phyloP scores from a whole-genome alignment of 2,113 vertebrate species.

The Neotoma lepida region DNA sequence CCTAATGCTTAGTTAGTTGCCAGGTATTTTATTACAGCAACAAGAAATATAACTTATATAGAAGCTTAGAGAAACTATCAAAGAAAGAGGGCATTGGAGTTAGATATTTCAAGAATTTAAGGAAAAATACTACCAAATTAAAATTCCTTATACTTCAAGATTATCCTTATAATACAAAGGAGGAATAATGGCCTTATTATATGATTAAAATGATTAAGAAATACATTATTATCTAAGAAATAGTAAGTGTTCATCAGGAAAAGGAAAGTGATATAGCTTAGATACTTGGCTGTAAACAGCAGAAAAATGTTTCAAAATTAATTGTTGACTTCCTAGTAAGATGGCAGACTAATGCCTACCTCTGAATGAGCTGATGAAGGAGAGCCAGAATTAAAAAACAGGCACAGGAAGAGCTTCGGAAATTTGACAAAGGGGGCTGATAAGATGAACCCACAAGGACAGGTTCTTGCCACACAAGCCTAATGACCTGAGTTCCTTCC shows the following conservation, averaged over 20 bases:
- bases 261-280: background rate
- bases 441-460: background rate
- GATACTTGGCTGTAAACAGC: background rate
- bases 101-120: background rate
- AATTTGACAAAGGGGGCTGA: too few species aligned
- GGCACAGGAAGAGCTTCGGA: background rate
- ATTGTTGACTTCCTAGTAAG: background rate
- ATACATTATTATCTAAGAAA: background rate
- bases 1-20: background rate
- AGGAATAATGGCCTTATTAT: background rate
- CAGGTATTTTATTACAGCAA: background rate
- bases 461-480: background rate
- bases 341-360: background rate
- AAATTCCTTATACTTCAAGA: background rate
- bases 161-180: background rate
- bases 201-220: background rate
- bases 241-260: background rate
- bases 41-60: background rate
- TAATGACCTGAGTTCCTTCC: background rate
- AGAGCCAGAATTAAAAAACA: background rate
- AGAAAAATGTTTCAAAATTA: background rate
- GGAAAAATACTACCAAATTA: background rate
- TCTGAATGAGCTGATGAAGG: background rate
- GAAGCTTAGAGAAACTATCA: background rate
- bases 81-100: background rate